phyloP scores from a whole-genome alignment of 2,888 invertebrate species.

The Ctena decussata region DNA sequence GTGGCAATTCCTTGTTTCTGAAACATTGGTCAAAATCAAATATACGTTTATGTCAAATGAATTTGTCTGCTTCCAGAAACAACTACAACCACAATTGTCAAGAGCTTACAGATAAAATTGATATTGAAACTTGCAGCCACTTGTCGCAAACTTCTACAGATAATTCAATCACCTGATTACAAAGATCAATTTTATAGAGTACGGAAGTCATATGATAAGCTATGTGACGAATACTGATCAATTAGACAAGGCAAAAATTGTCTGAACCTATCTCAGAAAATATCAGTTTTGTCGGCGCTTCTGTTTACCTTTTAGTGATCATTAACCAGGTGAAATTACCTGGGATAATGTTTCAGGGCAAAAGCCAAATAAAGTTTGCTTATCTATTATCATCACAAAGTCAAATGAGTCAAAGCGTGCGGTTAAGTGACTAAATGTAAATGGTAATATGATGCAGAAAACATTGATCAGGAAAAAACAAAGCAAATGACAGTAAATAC shows the following conservation, averaged over 20 bases:
- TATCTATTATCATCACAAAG: background rate
- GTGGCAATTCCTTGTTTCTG: too few relatives aligned
- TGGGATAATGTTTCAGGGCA: background rate
- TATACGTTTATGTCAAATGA: too few relatives aligned
- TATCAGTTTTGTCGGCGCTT: background rate
- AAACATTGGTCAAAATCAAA: too few relatives aligned
- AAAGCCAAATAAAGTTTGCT: background rate
- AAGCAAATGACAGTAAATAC: too few relatives aligned
- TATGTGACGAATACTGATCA: background rate
- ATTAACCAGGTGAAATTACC: background rate
- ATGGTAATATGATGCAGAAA: too few relatives aligned
- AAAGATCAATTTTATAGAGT: background rate
- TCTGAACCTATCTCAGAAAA: background rate
- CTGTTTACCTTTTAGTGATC: background rate
- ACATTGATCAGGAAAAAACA: too few relatives aligned
- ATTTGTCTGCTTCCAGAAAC: too few relatives aligned
- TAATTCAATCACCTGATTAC: background rate
- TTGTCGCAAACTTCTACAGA: background rate
- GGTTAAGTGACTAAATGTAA: background rate
- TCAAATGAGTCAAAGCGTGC: background rate
- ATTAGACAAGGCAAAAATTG: background rate
- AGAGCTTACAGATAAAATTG: too few relatives aligned
- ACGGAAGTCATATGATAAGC: background rate
- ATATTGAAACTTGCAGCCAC: background rate
- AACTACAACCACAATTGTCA: too few relatives aligned